A percentile compares a stretch with the other conserved stretches of the same genome.
phyloP scores from a whole-genome alignment of 2,113 vertebrate species.

The Perognathus longimembris region DNA sequence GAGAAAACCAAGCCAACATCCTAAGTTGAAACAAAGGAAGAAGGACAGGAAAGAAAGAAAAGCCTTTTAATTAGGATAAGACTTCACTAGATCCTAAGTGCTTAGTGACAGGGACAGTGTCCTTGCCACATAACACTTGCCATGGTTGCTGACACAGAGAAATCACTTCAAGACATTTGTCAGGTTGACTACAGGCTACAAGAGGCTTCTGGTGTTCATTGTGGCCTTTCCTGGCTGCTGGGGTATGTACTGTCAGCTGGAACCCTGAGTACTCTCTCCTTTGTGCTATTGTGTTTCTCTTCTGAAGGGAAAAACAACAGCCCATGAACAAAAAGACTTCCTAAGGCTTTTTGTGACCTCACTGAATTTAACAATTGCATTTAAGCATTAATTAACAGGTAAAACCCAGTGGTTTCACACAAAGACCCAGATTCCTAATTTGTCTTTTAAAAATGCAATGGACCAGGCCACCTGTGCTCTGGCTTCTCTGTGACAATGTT shows the following conservation, averaged over 20 bases:
- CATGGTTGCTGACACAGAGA: not conserved
- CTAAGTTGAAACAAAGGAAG: not conserved
- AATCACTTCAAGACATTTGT: not conserved
- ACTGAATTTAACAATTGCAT: not conserved
- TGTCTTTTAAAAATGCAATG: not conserved
- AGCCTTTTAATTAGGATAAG: not conserved
- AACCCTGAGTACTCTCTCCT: not conserved
- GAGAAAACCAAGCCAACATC: not conserved
- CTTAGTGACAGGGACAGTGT: fast-evolving
- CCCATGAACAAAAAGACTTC: not conserved
- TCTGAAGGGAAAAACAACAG: not conserved
- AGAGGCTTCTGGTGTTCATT: not conserved
- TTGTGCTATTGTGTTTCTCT: not conserved
- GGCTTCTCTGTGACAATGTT: not conserved
- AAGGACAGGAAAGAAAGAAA: too few relatives aligned
- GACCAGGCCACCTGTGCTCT: not conserved
- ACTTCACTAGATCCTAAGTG: not conserved
- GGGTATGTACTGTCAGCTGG: not conserved
- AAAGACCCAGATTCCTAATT: slow-evolving; percentile 25
- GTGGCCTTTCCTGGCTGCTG: not conserved
- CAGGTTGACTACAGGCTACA: not conserved
- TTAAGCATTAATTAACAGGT: slow-evolving; percentile 36
- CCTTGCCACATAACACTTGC: not conserved
- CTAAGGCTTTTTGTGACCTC: not conserved
- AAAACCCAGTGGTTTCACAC: not conserved